A percentile compares a stretch with the other conserved stretches of the same genome.
Conservation (phyloP, 2,113 vertebrate genomes). For the Apus apus region DNA sequence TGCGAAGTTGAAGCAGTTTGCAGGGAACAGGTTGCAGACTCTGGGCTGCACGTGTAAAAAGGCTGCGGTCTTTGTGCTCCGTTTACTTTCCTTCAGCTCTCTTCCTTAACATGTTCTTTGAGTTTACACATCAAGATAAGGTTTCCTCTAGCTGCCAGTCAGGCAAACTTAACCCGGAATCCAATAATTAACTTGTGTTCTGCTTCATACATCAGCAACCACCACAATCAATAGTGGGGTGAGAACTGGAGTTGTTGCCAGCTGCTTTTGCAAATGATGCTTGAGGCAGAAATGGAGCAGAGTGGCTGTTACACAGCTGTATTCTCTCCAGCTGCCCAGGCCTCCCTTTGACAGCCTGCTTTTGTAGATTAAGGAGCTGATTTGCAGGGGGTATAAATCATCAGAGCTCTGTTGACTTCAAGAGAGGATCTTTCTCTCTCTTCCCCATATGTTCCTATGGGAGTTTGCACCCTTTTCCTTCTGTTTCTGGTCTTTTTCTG, state of each 20-base stretch:
- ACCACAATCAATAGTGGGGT: background rate
- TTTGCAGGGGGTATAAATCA: background rate
- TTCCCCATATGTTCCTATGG: fast-evolving
- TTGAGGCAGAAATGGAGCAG: background rate
- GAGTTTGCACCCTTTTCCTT: background rate
- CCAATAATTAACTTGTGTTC: slow-evolving; percentile 19
- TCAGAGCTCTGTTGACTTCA: background rate
- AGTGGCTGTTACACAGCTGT: background rate
- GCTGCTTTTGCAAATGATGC: background rate
- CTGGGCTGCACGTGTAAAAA: background rate
- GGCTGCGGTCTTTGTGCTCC: fast-evolving
- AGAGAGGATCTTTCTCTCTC: background rate
- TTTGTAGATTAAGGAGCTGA: background rate
- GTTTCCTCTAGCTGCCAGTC: background rate
- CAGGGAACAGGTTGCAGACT: background rate
- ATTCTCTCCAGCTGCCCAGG: background rate
- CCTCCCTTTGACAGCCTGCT: background rate
- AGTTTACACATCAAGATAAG: background rate
- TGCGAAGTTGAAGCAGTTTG: background rate
- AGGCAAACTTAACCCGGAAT: background rate
- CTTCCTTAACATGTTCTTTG: background rate
- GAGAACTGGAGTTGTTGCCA: background rate
- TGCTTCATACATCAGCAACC: background rate
- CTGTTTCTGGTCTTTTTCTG: background rate
- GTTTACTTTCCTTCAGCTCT: background rate